phyloP scores from a whole-genome alignment of 1,140 invertebrate species.

The Anthonomus grandis region DNA sequence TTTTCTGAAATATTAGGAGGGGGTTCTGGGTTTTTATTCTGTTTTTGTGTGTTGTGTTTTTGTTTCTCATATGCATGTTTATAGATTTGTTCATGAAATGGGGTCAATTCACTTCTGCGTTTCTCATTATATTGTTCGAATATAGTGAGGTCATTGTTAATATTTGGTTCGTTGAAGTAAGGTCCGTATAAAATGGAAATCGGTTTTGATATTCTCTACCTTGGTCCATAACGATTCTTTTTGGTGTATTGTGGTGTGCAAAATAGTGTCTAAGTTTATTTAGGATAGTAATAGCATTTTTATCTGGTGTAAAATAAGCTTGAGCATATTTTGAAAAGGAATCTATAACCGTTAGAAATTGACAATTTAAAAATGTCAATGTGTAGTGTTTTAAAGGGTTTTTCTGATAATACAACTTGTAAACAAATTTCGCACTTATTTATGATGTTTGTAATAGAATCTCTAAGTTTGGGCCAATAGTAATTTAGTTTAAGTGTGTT shows the following conservation, averaged over 20 bases:
- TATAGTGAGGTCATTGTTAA: too few relatives aligned
- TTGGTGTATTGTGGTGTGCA: constrained; percentile 15
- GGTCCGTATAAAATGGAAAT: constrained; percentile 32
- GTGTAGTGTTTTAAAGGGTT: constrained; percentile 37
- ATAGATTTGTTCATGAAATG: too few relatives aligned
- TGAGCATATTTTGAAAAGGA: constrained; percentile 28
- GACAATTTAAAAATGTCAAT: constrained; percentile 32
- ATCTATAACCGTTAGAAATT: constrained; percentile 37
- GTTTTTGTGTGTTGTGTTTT: too few relatives aligned
- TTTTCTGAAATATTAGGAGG: too few relatives aligned
- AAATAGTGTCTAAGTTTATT: constrained; percentile 10
- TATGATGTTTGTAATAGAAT: constrained; percentile 12
- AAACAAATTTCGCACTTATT: constrained; percentile 28
- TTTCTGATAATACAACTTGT: constrained; percentile 26
- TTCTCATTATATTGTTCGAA: too few relatives aligned
- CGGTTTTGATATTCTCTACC: constrained; percentile 35
- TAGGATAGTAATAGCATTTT: constrained; percentile 12
- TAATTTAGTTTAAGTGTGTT: constrained; percentile 21
- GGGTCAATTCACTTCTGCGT: too few relatives aligned
- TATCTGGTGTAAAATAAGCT: constrained; percentile 9
- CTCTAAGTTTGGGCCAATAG: constrained; percentile 26
- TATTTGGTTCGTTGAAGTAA: too few relatives aligned
- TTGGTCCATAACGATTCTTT: constrained; percentile 26
- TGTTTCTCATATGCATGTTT: too few relatives aligned
- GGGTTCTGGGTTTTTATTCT: too few relatives aligned